phyloP scores from a whole-genome alignment of 64 coral and sea anemone species.

The Montipora efflorescens region DNA sequence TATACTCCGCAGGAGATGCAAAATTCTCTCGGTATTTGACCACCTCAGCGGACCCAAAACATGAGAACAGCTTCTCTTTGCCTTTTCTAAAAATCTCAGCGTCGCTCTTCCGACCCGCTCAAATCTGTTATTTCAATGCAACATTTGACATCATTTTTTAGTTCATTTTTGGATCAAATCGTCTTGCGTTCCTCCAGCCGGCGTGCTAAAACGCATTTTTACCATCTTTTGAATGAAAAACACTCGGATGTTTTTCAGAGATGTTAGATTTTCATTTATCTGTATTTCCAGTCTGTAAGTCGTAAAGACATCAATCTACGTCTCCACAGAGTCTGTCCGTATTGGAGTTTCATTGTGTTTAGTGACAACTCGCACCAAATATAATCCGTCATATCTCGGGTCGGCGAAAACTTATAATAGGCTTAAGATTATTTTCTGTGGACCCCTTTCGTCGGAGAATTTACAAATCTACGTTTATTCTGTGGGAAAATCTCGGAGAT shows the following conservation, averaged over 20 bases:
- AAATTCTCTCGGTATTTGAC: slow-evolving; percentile 34
- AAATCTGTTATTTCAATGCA: slow-evolving; percentile 36
- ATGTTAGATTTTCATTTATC: slow-evolving; percentile 47
- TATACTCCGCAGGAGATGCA: slow-evolving; percentile 1
- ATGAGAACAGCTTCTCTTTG: background rate
- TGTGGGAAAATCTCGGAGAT: background rate
- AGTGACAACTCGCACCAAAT: slow-evolving; percentile 47
- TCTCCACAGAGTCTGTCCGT: slow-evolving; percentile 36
- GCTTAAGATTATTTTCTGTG: slow-evolving; percentile 54
- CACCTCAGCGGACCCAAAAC: slow-evolving; percentile 41
- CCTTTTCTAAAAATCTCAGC: background rate
- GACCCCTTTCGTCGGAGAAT: slow-evolving; percentile 50
- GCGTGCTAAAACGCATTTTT: slow-evolving; percentile 32
- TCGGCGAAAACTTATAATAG: slow-evolving; percentile 29
- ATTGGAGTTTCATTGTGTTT: slow-evolving; percentile 55
- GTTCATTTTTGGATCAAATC: slow-evolving; percentile 45
- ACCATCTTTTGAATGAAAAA: background rate
- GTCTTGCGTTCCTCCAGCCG: slow-evolving; percentile 28
- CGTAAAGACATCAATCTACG: slow-evolving; percentile 25
- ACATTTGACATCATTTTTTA: slow-evolving; percentile 20
- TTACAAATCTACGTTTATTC: slow-evolving; percentile 25
- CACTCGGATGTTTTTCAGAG: slow-evolving; percentile 29
- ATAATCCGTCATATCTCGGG: slow-evolving; percentile 46
- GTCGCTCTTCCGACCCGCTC: background rate
- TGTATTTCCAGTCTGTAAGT: slow-evolving; percentile 50